phyloP scores from a whole-genome alignment of 1,140 invertebrate genomes.

The Cyclargus thomasi region DNA sequence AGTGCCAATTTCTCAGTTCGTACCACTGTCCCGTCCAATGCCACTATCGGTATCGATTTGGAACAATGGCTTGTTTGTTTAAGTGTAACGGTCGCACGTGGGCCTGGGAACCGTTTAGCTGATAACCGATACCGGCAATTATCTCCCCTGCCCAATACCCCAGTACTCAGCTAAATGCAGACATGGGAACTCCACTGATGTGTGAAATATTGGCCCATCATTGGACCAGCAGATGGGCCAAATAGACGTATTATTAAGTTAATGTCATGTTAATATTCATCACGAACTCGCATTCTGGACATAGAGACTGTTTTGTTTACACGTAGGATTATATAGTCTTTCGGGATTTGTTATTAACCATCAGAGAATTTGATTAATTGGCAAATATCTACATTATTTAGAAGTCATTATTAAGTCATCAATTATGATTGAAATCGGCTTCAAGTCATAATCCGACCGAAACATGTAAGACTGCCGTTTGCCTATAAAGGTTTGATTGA shows the following conservation, averaged over 20 bases:
- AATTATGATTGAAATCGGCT: too few relatives aligned
- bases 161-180: not conserved
- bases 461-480: too few relatives aligned
- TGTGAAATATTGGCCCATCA: not conserved
- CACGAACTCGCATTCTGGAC: not conserved
- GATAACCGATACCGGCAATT: slow-evolving; percentile 47
- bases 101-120: slow-evolving; percentile 59
- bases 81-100: slow-evolving; percentile 34
- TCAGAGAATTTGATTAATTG: too few relatives aligned
- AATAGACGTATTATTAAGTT: not conserved
- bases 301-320: not conserved
- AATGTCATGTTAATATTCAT: not conserved
- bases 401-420: too few relatives aligned
- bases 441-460: too few relatives aligned
- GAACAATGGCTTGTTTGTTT: slow-evolving; percentile 24
- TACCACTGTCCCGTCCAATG: not conserved
- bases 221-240: not conserved
- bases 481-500: too few relatives aligned
- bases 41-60: not conserved
- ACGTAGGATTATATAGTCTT: not conserved
- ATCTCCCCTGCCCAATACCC: slow-evolving; percentile 32
- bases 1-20: too few relatives aligned
- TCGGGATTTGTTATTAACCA: not conserved
- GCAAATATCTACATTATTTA: too few relatives aligned
- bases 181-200: slow-evolving; percentile 2